Base-by-base conservation (phyloP, 1,140 invertebrate genomes). In the Trachelipus rathkii region DNA sequence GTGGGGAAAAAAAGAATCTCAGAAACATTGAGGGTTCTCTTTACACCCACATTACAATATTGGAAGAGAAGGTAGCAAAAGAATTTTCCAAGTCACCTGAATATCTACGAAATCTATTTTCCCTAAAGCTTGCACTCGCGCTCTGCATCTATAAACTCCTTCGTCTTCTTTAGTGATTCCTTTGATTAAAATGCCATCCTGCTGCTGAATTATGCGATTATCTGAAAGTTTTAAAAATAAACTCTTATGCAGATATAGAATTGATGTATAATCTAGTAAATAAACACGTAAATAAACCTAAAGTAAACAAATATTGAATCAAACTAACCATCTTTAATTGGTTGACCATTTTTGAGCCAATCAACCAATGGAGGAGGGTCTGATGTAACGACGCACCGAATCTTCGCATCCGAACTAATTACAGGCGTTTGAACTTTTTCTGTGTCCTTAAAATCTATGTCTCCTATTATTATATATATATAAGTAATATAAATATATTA, bases 351-450 rank as follows among this genome's bases (percentile, higher is more conserved):
- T 84, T 91, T 91, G 68, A 90, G 87, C 95, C 94, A 96, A 83
- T 93, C 91, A 13, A 96, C 90, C 13, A 87, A 88, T 0, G 95
- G 93, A 43, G 91, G 86, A 15, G 95, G 95, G 84, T 92, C 91
- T 0, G 94, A 93, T 71, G 89, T 89, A 0, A 96, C 94, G 84
- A 91, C 88, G 82, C 95, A 97, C 83, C 89, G 90, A 10, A 96
- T 89, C 84, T 89, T 89, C 82, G 90, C 93, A 78, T 93, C 89
- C 73, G 88, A 86, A 6, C 90, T 90, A 33, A 92, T 87, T n/a
- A 91, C 91, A 0, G 94, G 91, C 83, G 89, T 92, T 85, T 96
- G 95, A 83, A 92, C 90, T 80, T 87, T 86, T n/a, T 93, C 93
- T 0, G 93, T 93, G 84, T 95, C 90, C 23, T 89, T 89, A 89